phyloP scores from a whole-genome alignment of 2,797 vertebrate species.

The Craterocephalus amniculus region DNA sequence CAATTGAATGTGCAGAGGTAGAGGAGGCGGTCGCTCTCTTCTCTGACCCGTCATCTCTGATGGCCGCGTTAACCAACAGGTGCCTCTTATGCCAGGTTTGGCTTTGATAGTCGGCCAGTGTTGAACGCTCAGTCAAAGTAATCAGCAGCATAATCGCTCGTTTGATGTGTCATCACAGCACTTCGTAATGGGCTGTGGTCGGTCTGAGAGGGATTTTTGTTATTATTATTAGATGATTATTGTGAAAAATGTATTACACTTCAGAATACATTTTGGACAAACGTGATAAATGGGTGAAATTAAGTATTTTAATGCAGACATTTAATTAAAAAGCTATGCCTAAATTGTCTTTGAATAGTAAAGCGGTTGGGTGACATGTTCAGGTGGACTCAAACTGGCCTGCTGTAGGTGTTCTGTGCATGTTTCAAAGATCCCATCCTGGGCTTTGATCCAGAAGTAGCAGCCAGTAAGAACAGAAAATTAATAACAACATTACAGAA shows the following conservation, averaged over 20 bases:
- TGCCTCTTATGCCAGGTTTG: constrained; percentile 56
- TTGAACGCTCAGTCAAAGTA: constrained; percentile 59
- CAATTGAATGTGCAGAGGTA: constrained; percentile 60
- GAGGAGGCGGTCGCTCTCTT: constrained; percentile 63
- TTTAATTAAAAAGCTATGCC: background rate
- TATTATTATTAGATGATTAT: constrained; percentile 40
- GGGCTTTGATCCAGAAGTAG: background rate
- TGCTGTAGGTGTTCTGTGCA: background rate
- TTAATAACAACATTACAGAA: background rate
- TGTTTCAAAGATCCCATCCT: background rate
- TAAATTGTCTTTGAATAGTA: background rate
- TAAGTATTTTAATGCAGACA: constrained; percentile 1
- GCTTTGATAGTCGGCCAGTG: constrained; percentile 52
- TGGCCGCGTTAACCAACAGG: constrained; percentile 73
- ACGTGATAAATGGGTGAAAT: constrained; percentile 23
- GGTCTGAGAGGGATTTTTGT: constrained; percentile 45
- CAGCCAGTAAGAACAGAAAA: background rate
- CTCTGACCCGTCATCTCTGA: constrained; percentile 67
- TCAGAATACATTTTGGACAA: constrained; percentile 11
- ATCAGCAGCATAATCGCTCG: constrained; percentile 61
- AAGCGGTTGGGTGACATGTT: background rate
- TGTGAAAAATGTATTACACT: constrained; percentile 25
- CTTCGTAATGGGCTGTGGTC: constrained; percentile 34
- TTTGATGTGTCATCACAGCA: constrained; percentile 67
- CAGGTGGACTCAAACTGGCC: background rate